Evolutionary conservation across 2,888 invertebrate species (phyloP), one percentile per base, ranked within the genome.

Genomic region (Choristoneura rosaceana): DNA sequence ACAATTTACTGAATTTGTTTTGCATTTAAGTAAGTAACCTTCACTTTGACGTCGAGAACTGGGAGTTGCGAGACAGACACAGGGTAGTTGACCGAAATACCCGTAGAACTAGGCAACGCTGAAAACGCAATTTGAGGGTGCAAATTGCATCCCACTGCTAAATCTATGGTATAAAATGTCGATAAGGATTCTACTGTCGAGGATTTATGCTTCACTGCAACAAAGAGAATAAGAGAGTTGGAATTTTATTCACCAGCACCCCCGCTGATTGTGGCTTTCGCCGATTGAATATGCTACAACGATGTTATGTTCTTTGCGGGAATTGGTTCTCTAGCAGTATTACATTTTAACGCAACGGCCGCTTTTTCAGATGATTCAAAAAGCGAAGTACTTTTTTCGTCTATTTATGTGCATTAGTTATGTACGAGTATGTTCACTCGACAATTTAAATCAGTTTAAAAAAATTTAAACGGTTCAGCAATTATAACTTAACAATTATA

Each of bases 101-200:
- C 25, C 25, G 25, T 25, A 77, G 76, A 77, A 79, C 77, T 74
- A 79, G 78, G 75, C 76, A 79, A 80, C 75, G 74, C 69, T 76
- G 81, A 73, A 82, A 87, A 85, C 73, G 79, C 81, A 84, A 85
- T 86, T 85, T 83, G 79, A 77, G 79, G 82, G 74, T 76, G 80
- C 80, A 85, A 87, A 87, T 87, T 86, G 85, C 83, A 85, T 84
- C 79, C 79, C 75, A 76, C 71, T 77, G 60, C 75, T 74, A 77
- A 76, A 78, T 81, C 79, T 76, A 74, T 70, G 63, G 76, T 75
- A 81, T 82, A 81, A 84, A 85, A 78, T 81, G 81, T 80, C 80
- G 79, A 80, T 82, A 82, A 83, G 82, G 76, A 80, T 81, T 78
- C 71, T 76, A 75, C 55, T 76, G 71, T 67, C 60, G 76, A 77